phyloP scores from a whole-genome alignment of 2,113 vertebrate species.

The Arizona elegans region DNA sequence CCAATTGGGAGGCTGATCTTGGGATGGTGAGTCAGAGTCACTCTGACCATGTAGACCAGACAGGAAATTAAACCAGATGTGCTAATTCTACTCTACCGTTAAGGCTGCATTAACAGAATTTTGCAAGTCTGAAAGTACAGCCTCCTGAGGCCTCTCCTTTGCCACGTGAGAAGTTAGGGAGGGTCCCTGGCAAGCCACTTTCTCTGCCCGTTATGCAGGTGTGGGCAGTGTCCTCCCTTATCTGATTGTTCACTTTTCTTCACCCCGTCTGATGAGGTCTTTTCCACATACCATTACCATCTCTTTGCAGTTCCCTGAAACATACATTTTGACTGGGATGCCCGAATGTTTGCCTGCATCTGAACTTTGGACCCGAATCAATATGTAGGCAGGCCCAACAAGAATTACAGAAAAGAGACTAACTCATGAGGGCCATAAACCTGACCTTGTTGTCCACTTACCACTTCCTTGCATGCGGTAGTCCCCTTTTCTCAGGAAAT shows the following conservation, averaged over 20 bases:
- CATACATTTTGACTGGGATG: neutral
- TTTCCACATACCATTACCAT: neutral
- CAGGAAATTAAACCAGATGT: neutral
- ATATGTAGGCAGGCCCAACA: neutral
- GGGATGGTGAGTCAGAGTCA: neutral
- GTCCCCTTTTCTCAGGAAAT: constrained; percentile 4
- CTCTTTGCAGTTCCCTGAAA: neutral
- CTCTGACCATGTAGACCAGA: neutral
- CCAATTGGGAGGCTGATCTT: neutral
- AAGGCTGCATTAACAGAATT: neutral
- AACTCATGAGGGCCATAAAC: neutral
- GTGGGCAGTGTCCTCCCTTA: neutral
- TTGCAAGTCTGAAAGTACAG: neutral
- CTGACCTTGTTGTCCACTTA: neutral
- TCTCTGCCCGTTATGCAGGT: neutral
- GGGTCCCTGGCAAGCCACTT: neutral
- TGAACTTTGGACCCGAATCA: neutral
- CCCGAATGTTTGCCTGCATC: neutral
- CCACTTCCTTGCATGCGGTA: neutral
- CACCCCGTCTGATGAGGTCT: neutral
- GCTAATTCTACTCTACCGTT: neutral
- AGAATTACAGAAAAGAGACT: neutral
- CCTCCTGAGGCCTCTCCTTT: neutral
- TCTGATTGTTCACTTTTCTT: neutral
- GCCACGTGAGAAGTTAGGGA: neutral